Evolutionary conservation across 2,888 invertebrate genomes (phyloP).

Genomic region (Drosophila longiperda): DNA sequence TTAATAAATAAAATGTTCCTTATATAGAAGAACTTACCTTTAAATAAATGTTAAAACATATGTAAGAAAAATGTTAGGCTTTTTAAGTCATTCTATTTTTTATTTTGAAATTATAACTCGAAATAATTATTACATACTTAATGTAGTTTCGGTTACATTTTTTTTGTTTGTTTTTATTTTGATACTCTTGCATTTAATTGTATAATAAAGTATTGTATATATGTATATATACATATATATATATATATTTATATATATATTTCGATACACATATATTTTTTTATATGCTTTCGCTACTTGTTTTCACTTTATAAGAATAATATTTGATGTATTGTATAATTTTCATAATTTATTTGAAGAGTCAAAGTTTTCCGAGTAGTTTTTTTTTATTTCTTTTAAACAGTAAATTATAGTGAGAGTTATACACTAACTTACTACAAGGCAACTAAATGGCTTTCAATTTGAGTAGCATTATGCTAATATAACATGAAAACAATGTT

Average conservation of each 20-base stretch:
- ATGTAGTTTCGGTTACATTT: slow-evolving; percentile 52
- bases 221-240: slow-evolving; percentile 39
- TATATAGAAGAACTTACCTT: slow-evolving; percentile 2
- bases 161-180: slow-evolving; percentile 33
- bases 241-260: slow-evolving; percentile 33
- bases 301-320: slow-evolving; percentile 69
- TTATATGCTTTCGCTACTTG: slow-evolving; percentile 51
- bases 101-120: slow-evolving; percentile 69
- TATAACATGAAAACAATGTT: slow-evolving; percentile 39
- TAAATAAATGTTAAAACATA: background rate
- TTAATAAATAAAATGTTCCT: background rate
- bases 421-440: slow-evolving; percentile 79
- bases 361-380: slow-evolving; percentile 55
- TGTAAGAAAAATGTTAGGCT: slow-evolving; percentile 7
- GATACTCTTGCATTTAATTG: slow-evolving; percentile 50
- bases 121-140: slow-evolving; percentile 55
- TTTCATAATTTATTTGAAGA: slow-evolving; percentile 60
- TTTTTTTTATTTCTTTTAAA: slow-evolving; percentile 15
- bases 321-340: slow-evolving; percentile 60
- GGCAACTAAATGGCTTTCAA: slow-evolving; percentile 82
- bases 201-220: slow-evolving; percentile 65
- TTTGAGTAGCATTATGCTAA: slow-evolving; percentile 52
- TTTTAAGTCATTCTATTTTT: slow-evolving; percentile 69
- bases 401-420: slow-evolving; percentile 61
- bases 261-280: slow-evolving; percentile 23